A percentile compares a stretch with the other conserved stretches of the same genome.
Evolutionary conservation across 2,888 invertebrate genomes (phyloP).

Genomic region (Luffia ferchaultella): DNA sequence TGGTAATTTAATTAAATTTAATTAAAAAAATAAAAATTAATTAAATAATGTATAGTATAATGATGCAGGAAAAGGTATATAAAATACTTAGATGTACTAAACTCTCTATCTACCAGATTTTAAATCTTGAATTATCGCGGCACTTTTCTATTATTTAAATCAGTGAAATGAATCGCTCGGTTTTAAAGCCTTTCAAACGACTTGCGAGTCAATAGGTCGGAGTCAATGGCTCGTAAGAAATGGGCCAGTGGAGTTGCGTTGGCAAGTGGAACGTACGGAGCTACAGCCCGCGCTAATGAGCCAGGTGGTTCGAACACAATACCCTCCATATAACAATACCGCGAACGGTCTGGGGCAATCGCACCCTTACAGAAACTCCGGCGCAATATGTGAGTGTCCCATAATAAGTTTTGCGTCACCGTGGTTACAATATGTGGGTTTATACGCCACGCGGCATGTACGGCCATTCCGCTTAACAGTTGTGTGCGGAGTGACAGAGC

Average conservation of each 20-base stretch:
- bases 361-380: not conserved
- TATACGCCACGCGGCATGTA: not conserved
- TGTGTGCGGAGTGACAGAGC: not conserved
- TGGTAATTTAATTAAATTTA: too few relatives aligned
- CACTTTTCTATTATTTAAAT: too few relatives aligned
- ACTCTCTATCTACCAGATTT: too few relatives aligned
- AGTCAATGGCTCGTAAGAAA: conserved; percentile 64
- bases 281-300: conserved; percentile 36
- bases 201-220: conserved; percentile 34
- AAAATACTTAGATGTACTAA: too few relatives aligned
- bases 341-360: not conserved
- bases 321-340: conserved; percentile 36
- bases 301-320: conserved; percentile 55
- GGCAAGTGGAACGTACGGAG: conserved; percentile 15
- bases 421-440: not conserved
- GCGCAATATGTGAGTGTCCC: not conserved
- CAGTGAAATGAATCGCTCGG: too few relatives aligned
- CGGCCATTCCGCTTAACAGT: not conserved
- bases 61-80: too few relatives aligned
- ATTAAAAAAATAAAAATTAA: too few relatives aligned
- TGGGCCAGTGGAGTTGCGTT: conserved; percentile 46
- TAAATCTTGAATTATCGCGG: too few relatives aligned
- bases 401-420: not conserved
- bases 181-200: not conserved
- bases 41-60: too few relatives aligned